Evolutionary conservation across 1,140 invertebrate genomes (phyloP).

Genomic region (Subanguina moxae): DNA sequence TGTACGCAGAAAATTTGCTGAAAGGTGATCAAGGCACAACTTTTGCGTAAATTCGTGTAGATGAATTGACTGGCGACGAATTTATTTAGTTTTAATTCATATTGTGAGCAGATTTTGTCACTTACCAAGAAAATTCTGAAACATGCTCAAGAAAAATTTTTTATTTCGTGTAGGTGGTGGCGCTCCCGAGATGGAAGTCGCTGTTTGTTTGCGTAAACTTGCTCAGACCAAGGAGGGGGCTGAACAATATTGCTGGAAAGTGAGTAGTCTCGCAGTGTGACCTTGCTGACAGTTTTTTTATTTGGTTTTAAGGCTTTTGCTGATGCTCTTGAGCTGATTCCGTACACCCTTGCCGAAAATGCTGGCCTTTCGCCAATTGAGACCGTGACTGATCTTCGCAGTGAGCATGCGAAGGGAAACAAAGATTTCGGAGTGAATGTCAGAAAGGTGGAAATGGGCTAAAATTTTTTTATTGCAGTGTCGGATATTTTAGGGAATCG

Average conservation of each 20-base stretch:
- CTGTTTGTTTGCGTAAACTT: conserved; percentile 75
- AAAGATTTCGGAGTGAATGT: conserved; percentile 96
- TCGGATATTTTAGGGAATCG: conserved; percentile 68
- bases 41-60: too few species aligned
- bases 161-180: too few species aligned
- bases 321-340: conserved; percentile 91
- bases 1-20: too few species aligned
- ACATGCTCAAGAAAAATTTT: too few species aligned
- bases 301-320: conserved; percentile 74
- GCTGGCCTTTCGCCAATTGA: conserved; percentile 95
- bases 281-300: background rate
- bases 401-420: conserved; percentile 88
- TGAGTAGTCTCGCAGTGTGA: background rate
- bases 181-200: conserved; percentile 90
- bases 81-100: too few species aligned
- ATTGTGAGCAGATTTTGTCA: too few species aligned
- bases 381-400: conserved; percentile 92
- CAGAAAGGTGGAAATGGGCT: conserved; percentile 63
- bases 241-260: conserved; percentile 79
- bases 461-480: conserved; percentile 12
- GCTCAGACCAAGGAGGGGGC: conserved; percentile 81
- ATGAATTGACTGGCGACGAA: too few species aligned
- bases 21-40: too few species aligned
- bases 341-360: conserved; percentile 96
- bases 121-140: too few species aligned